phyloP scores from a whole-genome alignment of 2,113 vertebrate genomes.

The Eulacestoma nigropectus region DNA sequence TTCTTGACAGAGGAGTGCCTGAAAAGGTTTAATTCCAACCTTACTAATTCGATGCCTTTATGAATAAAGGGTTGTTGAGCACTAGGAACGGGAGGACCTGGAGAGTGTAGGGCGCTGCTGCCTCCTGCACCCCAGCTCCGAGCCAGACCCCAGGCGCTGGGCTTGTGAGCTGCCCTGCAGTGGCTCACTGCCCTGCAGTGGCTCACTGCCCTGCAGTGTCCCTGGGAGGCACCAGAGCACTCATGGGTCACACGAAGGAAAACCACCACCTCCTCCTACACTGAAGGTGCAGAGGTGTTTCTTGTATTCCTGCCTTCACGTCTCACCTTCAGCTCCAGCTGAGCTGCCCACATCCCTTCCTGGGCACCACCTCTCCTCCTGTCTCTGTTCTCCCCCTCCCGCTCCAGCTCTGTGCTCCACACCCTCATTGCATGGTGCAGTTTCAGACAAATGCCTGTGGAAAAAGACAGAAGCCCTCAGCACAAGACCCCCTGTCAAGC shows the following conservation, averaged over 20 bases:
- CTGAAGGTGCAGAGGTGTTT: neutral
- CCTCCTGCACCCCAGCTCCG: neutral
- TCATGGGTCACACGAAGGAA: fast-evolving
- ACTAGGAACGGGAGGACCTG: neutral
- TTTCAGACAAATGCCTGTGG: neutral
- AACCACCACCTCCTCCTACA: neutral
- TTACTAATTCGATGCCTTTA: neutral
- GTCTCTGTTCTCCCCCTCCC: neutral
- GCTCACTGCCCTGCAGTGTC: neutral
- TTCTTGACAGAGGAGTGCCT: neutral
- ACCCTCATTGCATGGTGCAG: too few species aligned
- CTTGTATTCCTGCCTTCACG: neutral
- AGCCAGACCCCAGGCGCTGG: neutral
- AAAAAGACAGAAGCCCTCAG: neutral
- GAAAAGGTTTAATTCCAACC: neutral
- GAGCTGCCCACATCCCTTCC: neutral
- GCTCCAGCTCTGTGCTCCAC: neutral
- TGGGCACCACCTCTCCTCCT: neutral
- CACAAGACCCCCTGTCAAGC: neutral
- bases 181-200: neutral
- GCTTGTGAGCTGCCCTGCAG: fast-evolving
- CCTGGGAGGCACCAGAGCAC: neutral
- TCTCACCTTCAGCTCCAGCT: neutral
- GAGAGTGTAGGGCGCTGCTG: neutral
- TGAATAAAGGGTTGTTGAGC: neutral